Evolutionary conservation across 92 coral and sea anemone species (phyloP).

Genomic region (Epizoanthus scotinus): DNA sequence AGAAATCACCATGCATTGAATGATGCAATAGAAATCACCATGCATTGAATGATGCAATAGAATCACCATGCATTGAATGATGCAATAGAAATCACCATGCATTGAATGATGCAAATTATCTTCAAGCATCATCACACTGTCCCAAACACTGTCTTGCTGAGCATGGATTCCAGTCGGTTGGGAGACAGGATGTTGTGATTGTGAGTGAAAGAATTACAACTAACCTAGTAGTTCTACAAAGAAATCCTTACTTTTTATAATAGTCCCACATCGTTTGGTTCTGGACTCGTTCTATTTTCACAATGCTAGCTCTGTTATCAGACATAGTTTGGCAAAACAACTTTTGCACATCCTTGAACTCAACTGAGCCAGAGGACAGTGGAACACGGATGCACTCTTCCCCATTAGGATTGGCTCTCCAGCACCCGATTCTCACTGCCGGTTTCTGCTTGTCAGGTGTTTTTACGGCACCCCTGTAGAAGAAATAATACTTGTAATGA

Average conservation of each 20-base stretch:
- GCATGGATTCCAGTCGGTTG: too few relatives aligned
- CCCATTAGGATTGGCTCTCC: constrained; percentile 19
- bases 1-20: too few relatives aligned
- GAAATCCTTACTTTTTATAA: constrained; percentile 2
- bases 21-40: too few relatives aligned
- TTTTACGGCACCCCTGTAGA: background rate
- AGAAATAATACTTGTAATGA: too few relatives aligned
- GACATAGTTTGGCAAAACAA: constrained; percentile 25
- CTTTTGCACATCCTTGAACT: constrained; percentile 21
- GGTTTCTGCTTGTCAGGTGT: background rate
- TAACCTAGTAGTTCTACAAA: too few relatives aligned
- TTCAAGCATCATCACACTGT: too few relatives aligned
- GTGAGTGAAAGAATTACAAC: background rate
- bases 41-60: too few relatives aligned
- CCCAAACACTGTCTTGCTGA: too few relatives aligned
- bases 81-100: too few relatives aligned
- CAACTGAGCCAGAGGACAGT: constrained; percentile 21
- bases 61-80: too few relatives aligned
- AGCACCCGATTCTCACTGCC: background rate
- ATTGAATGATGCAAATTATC: too few relatives aligned
- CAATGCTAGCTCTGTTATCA: background rate
- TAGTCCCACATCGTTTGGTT: constrained; percentile 31
- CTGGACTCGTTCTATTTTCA: constrained; percentile 33
- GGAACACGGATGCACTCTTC: constrained; percentile 30
- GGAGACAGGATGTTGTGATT: too few relatives aligned